Percentiles rank a stretch among this genome's conserved stretches.
These are phyloP conservation scores for Clarias macrocephalus DNA, from an alignment of 2,113 vertebrate genomes.

Conservation along the genomic window DNA sequence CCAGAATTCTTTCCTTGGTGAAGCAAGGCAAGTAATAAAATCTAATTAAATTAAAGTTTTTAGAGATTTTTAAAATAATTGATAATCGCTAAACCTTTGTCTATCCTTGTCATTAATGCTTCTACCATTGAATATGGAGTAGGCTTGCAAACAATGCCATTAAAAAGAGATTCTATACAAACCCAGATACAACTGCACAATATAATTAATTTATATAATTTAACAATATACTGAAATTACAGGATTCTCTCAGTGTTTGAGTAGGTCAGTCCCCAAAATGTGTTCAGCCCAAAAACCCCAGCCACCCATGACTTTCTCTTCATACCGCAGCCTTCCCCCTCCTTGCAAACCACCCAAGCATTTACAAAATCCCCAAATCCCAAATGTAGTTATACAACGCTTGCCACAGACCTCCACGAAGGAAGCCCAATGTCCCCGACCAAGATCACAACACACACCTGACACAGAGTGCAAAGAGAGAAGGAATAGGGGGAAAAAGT, in stretches of 20 bases:
- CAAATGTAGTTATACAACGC: slow-evolving; percentile 36
- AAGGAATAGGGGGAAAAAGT: neutral
- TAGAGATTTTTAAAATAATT: neutral
- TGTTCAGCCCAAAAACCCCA: slow-evolving; percentile 20
- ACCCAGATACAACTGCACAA: neutral
- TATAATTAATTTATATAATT: too few species aligned
- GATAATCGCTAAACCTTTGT: too few species aligned
- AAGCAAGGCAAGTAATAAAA: neutral
- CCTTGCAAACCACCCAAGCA: slow-evolving; percentile 24
- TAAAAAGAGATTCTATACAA: slow-evolving; percentile 1
- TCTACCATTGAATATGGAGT: too few species aligned
- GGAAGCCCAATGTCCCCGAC: slow-evolving; percentile 11
- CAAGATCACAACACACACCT: slow-evolving; percentile 14
- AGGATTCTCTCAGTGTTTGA: neutral
- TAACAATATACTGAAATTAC: neutral
- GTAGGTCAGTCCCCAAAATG: neutral
- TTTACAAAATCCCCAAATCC: slow-evolving; percentile 30
- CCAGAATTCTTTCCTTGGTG: too few species aligned
- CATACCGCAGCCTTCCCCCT: neutral
- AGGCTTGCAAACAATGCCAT: neutral
- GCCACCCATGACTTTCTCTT: slow-evolving; percentile 25
- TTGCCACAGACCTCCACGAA: slow-evolving; percentile 47
- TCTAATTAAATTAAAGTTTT: neutral
- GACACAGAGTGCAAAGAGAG: neutral
- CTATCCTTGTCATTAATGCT: too few species aligned